Base-by-base conservation (phyloP, 2,888 invertebrate species). In the Drosophila tanythrix region DNA sequence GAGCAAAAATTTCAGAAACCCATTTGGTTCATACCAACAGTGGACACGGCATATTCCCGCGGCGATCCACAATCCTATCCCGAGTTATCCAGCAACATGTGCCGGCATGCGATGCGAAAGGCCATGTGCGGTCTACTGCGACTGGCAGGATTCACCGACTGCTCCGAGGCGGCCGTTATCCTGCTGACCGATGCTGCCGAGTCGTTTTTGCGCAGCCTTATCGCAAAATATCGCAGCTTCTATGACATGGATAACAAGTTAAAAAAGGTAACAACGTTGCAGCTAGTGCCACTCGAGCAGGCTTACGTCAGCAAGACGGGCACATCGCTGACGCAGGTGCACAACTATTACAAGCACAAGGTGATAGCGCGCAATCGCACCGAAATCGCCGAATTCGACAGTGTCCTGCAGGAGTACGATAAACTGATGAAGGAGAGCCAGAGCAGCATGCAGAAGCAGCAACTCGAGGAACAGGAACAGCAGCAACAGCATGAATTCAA, bases 351-450 rank as follows among this genome's bases (percentile, higher is more conserved):
- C 69, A 93, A 93, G 66, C 92, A 92, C 66, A 91, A 92, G 62
- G 79, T 93, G 13, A 91, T 93, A 21, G 81, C 90, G 6, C 82
- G 91, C 13, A 93, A 93, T 79, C 89, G 91, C 0, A 76, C 74
- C 3, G 93, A 92, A 73, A 93, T 93, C 3, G 82, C 81, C 1
- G 92, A 93, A 72, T 93, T 93, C 67, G 91, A 92, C 33, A 91
- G 90, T 15, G 91, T 92, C 4, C 84, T 91, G 7, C 91, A 92
- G 61, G 93, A 93, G 55, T 93, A 93, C 67, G 92, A 93, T 38
- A 93, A 93, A 65, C 76, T 93, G 6, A 92, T 92, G 92, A 92
- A 93, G 72, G 92, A 93, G 76, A 93, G 92, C 55, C 92, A 93
- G 71, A 92, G 83, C 73, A 87, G 87, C 56, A 90, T 93, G 89